These are phyloP conservation scores for Rostratula benghalensis DNA, from an alignment of 2,113 vertebrate species.

Conservation along the genomic window DNA sequence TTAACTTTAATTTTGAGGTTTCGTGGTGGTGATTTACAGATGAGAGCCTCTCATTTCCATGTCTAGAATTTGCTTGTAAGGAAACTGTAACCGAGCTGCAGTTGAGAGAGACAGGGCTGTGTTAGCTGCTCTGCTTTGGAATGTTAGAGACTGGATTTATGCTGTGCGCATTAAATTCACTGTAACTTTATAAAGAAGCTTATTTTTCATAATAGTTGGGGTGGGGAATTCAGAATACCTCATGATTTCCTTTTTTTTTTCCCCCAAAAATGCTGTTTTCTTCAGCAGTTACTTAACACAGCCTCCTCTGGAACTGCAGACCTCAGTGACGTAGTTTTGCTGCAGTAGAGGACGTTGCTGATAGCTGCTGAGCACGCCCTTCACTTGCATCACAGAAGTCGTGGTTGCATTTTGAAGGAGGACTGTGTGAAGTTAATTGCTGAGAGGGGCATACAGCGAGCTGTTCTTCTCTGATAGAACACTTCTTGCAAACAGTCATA, in stretches of 20 bases:
- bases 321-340: not conserved
- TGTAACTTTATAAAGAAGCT: not conserved
- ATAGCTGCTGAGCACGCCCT: not conserved
- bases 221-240: not conserved
- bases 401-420: not conserved
- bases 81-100: not conserved
- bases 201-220: not conserved
- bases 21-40: not conserved
- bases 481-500: not conserved
- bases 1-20: not conserved
- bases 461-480: not conserved
- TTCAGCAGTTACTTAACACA: not conserved
- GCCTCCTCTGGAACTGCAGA: not conserved
- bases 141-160: not conserved
- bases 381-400: not conserved
- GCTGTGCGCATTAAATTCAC: not conserved
- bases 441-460: not conserved
- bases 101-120: not conserved
- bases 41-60: not conserved
- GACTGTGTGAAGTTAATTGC: not conserved
- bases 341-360: not conserved
- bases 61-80: not conserved
- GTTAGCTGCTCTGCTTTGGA: not conserved
- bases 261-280: fast-evolving
- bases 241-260: not conserved